These are phyloP conservation scores for Origma solitaria DNA, from an alignment of 2,113 vertebrate genomes.

Conservation along the genomic window DNA sequence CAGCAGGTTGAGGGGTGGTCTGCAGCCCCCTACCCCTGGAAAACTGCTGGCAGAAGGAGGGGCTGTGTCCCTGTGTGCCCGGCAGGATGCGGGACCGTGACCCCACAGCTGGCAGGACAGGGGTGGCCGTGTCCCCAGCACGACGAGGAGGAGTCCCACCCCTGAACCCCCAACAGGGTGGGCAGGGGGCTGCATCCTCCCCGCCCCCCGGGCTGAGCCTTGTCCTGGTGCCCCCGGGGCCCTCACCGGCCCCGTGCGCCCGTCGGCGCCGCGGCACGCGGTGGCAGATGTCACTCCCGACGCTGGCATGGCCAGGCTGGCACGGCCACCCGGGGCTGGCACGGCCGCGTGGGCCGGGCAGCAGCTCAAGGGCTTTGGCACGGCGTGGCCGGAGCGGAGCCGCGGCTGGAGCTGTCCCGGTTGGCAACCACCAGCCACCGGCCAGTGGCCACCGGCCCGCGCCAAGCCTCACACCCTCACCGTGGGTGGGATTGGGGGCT, in stretches of 20 bases:
- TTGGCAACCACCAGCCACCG: not conserved
- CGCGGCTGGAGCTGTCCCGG: not conserved
- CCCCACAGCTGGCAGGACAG: not conserved
- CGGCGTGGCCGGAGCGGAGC: not conserved
- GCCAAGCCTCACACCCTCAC: not conserved
- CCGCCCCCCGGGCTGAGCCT: too few species aligned
- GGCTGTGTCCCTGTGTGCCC: accelerated
- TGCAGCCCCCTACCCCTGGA: not conserved
- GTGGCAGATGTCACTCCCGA: conserved; percentile 55
- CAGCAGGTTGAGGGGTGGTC: not conserved
- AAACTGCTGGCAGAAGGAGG: not conserved
- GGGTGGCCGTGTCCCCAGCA: not conserved
- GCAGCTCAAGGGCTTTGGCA: conserved; percentile 63
- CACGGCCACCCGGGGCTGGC: not conserved
- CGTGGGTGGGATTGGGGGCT: not conserved
- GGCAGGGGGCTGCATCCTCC: not conserved
- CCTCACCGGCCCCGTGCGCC: not conserved
- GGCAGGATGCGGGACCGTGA: not conserved
- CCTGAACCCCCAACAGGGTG: not conserved
- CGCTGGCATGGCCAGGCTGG: not conserved
- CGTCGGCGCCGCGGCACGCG: not conserved
- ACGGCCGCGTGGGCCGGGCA: not conserved
- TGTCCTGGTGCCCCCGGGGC: not conserved
- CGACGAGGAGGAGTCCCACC: not conserved
- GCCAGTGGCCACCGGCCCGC: not conserved